Percentiles rank a stretch among this genome's conserved stretches.
Conservation (phyloP, 2,888 invertebrate genomes). For the Heliconius ethilla region DNA sequence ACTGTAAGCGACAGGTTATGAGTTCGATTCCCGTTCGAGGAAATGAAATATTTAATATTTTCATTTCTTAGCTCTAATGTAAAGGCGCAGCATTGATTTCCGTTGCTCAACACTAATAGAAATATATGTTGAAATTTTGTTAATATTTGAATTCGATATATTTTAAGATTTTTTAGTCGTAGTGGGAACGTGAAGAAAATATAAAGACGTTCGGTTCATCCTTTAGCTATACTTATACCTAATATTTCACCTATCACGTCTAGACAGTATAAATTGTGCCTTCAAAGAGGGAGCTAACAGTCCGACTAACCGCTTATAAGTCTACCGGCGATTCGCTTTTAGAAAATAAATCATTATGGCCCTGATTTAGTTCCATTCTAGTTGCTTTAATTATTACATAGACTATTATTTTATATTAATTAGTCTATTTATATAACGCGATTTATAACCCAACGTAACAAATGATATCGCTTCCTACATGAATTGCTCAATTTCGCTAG, state of each 20-base stretch:
- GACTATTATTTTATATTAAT: conserved; percentile 5
- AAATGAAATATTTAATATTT: too few relatives aligned
- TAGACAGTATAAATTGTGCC: conserved; percentile 55
- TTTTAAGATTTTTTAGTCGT: not conserved
- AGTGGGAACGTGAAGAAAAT: conserved; percentile 21
- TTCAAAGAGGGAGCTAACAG: conserved; percentile 51
- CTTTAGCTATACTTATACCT: conserved; percentile 45
- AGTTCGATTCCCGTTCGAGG: too few relatives aligned
- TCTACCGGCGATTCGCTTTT: conserved; percentile 44
- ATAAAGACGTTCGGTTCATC: conserved; percentile 19
- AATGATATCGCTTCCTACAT: conserved; percentile 9
- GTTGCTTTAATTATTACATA: conserved; percentile 16
- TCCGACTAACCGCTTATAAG: conserved; percentile 46
- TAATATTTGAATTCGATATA: not conserved
- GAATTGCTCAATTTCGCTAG: not conserved
- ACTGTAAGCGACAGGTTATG: too few relatives aligned
- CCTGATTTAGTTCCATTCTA: conserved; percentile 41
- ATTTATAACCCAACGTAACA: conserved; percentile 13
- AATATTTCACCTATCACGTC: conserved; percentile 53
- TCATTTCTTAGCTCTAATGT: too few relatives aligned
- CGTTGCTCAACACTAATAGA: too few relatives aligned
- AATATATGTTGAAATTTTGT: too few relatives aligned
- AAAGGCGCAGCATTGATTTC: too few relatives aligned
- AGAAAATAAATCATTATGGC: conserved; percentile 45
- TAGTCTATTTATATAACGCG: conserved; percentile 13